Conservation (phyloP, 2,888 invertebrate species). For the Nineta flava region DNA sequence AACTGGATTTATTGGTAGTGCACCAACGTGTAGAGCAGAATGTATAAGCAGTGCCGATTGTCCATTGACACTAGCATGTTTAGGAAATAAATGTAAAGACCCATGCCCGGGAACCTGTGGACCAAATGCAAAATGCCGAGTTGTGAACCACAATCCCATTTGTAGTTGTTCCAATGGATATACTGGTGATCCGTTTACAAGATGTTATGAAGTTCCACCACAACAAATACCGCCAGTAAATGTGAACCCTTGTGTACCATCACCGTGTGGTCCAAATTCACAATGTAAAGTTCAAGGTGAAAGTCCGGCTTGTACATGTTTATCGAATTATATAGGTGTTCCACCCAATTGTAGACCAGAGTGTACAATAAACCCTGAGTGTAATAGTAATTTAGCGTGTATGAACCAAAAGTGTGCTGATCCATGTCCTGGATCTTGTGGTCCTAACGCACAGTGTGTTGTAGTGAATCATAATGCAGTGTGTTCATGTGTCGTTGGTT, state of each 20-base stretch:
- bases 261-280: slow-evolving; percentile 48
- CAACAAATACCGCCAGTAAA: slow-evolving; percentile 20
- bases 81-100: slow-evolving; percentile 62
- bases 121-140: slow-evolving; percentile 51
- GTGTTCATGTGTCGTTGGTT: slow-evolving; percentile 51
- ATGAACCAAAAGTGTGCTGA: slow-evolving; percentile 54
- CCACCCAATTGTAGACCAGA: slow-evolving; percentile 55
- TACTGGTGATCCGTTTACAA: slow-evolving; percentile 61
- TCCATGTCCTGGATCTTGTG: slow-evolving; percentile 50
- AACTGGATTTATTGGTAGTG: slow-evolving; percentile 52
- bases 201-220: slow-evolving; percentile 39
- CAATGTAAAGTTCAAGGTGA: slow-evolving; percentile 27
- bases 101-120: slow-evolving; percentile 73
- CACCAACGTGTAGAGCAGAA: slow-evolving; percentile 63
- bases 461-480: slow-evolving; percentile 58
- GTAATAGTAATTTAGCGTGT: slow-evolving; percentile 48
- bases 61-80: slow-evolving; percentile 57
- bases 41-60: slow-evolving; percentile 71
- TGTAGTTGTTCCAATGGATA: slow-evolving; percentile 55
- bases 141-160: slow-evolving; percentile 66
- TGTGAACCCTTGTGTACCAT: slow-evolving; percentile 46
- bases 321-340: slow-evolving; percentile 39
- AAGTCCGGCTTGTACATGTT: slow-evolving; percentile 40
- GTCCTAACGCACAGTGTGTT: slow-evolving; percentile 48
- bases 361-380: slow-evolving; percentile 55